Evolutionary conservation across 2,113 vertebrate genomes (phyloP), one percentile per base, ranked within the genome.

Genomic region (Tachuris rubrigastra): DNA sequence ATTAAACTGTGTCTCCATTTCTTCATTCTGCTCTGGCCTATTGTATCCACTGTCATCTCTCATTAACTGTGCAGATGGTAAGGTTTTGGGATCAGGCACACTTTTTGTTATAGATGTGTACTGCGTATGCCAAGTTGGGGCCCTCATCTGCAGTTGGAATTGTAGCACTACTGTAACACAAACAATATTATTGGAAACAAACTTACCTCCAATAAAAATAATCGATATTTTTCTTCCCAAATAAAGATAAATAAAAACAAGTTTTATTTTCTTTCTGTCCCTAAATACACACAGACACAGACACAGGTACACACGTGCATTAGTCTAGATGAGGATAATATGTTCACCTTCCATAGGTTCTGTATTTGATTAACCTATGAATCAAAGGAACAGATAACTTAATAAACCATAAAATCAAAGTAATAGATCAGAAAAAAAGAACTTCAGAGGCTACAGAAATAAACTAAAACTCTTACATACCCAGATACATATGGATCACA

Each of bases 331-430:
- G 17, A 88, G 41, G 49, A 15, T 10, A 20, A 67, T 53, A 78
- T 30, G 13, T 85, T 92, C 4, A n/a, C 46, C 31, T 80, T 83
- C 49, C 42, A 63, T 78, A 91, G 35, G 10, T 87, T 74, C 30
- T 67, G 11, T 83, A 33, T 91, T 76, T 78, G 71, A 94, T 95
- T 76, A 90, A 37, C 12, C 10, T 65, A 20, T 55, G 15, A 63
- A 69, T 65, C 42, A 85, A 23, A 69, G 88, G 42, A 91, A 92
- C 90, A 24, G 11, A 79, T 66, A 77, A 73, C 30, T 96, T 82
- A 93, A 97, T 82, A 94, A 93, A 75, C 35, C 18, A 87, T 84
- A 79, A 90, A 96, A 92, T 5, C 27, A 59, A 89, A 81, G 42
- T 47, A 65, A 47, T 65, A 41, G 14, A 81, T 73, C 50, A 67